A percentile compares a stretch with the other conserved stretches of the same genome.
Conservation (phyloP, 2,888 invertebrate genomes). For the Melipona beecheii region DNA sequence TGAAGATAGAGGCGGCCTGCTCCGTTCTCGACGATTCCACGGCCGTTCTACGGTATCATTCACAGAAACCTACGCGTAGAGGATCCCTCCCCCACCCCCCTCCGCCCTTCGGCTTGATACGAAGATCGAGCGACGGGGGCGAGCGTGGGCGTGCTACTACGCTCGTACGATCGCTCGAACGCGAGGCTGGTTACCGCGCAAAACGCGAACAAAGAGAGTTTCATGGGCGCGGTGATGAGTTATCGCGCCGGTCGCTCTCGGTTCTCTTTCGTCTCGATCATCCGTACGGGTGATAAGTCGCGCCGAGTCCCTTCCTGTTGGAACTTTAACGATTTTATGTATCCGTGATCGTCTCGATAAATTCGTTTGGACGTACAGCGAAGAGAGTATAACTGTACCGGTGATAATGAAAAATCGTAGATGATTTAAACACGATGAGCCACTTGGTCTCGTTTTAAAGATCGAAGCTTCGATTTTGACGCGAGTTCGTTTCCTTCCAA, state of each 20-base stretch:
- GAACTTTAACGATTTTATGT: slow-evolving; percentile 10
- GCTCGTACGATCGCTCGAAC: slow-evolving; percentile 39
- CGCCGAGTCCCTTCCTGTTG: background rate
- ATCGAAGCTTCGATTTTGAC: too few relatives aligned
- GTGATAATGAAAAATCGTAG: too few relatives aligned
- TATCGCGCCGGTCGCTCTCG: slow-evolving; percentile 38
- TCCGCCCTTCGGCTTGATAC: slow-evolving; percentile 21
- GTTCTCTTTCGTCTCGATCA: slow-evolving; percentile 5
- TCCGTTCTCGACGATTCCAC: slow-evolving; percentile 5
- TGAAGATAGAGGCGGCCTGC: slow-evolving; percentile 4
- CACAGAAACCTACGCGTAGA: slow-evolving; percentile 26
- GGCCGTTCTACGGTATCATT: slow-evolving; percentile 34
- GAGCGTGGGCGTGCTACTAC: slow-evolving; percentile 56
- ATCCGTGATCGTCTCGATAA: slow-evolving; percentile 8
- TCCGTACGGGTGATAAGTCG: background rate
- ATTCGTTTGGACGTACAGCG: slow-evolving; percentile 13
- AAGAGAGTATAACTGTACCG: too few relatives aligned
- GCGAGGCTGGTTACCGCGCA: slow-evolving; percentile 28
- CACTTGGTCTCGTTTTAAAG: too few relatives aligned
- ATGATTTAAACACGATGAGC: too few relatives aligned
- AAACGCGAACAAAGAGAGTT: slow-evolving; percentile 43
- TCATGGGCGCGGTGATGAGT: slow-evolving; percentile 60
- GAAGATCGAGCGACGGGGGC: slow-evolving; percentile 40
- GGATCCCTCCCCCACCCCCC: slow-evolving; percentile 25
- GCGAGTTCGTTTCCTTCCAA: too few relatives aligned